phyloP scores from a whole-genome alignment of 2,113 vertebrate genomes.

The Murina feae region DNA sequence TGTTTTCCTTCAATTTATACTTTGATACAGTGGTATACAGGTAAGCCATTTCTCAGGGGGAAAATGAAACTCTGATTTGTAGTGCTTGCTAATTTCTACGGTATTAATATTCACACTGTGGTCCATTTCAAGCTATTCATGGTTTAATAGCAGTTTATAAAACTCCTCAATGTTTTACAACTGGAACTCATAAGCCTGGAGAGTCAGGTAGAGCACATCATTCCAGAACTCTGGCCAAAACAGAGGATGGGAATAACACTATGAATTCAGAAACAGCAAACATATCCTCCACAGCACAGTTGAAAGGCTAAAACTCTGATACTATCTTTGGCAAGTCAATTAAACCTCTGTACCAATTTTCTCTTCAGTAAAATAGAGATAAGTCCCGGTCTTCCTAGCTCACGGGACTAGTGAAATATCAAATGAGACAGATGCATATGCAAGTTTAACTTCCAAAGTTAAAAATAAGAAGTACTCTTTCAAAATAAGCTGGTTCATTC shows the following conservation, averaged over 20 bases:
- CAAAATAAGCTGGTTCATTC: constrained; percentile 22
- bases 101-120: background rate
- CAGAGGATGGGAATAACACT: background rate
- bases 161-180: background rate
- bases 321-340: constrained; percentile 15
- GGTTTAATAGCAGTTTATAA: background rate
- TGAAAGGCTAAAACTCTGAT: background rate
- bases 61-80: background rate
- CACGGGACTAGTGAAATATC: background rate
- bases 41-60: background rate
- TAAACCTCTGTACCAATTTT: background rate
- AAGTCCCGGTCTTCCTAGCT: background rate
- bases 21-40: background rate
- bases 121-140: background rate
- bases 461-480: background rate
- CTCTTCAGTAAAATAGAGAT: background rate
- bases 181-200: background rate
- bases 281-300: background rate
- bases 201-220: background rate
- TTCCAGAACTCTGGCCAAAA: background rate
- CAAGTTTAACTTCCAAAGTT: background rate
- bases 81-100: background rate
- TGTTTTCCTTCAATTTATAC: background rate
- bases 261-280: background rate
- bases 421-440: background rate